These are phyloP conservation scores for human DNA, from an alignment of 2,113 vertebrate genomes.

Conservation along the genomic window GRCh38 chr16:70766501-70767000, in stretches of 20 bases:
- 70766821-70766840: neutral
- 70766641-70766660: neutral
- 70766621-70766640: neutral
- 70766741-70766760: neutral
- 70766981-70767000: neutral
- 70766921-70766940: neutral
- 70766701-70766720: neutral
- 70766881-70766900: fast-evolving
- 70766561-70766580: neutral
- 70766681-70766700: neutral
- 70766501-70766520: neutral
- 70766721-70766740: neutral
- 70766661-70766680: neutral
- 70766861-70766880: neutral
- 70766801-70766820: neutral
- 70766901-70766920: fast-evolving
- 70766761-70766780: neutral
- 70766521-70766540: neutral
- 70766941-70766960: neutral
- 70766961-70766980: neutral
- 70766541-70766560: neutral
- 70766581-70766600: neutral
- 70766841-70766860: fast-evolving
- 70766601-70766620: fast-evolving
- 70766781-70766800: neutral